Evolutionary conservation across 1,140 invertebrate genomes (phyloP).

Genomic region (Drosophila hydei): DNA sequence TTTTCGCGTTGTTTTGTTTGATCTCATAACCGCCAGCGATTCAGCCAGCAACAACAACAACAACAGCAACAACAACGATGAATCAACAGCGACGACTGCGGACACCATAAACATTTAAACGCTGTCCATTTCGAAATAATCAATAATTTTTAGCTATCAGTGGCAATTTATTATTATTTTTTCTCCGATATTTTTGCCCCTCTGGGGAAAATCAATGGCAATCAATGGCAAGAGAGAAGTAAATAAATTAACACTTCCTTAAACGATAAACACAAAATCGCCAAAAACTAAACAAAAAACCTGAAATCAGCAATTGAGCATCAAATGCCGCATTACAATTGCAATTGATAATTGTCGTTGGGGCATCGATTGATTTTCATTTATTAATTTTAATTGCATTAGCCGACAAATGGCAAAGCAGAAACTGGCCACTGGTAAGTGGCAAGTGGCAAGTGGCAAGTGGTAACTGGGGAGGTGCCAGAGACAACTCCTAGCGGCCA

Average conservation of each 20-base stretch:
- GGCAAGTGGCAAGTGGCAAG: constrained; percentile 12
- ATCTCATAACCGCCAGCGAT: constrained; percentile 81
- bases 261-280: constrained; percentile 71
- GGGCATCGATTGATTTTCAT: constrained; percentile 64
- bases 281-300: constrained; percentile 46
- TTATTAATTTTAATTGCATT: constrained; percentile 79
- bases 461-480: constrained; percentile 18
- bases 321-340: constrained; percentile 43
- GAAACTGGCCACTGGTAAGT: constrained; percentile 3
- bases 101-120: constrained; percentile 74
- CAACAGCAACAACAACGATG: constrained; percentile 31
- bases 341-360: constrained; percentile 47
- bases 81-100: constrained; percentile 40
- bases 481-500: constrained; percentile 53
- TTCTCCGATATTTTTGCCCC: constrained; percentile 35
- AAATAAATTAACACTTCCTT: constrained; percentile 83
- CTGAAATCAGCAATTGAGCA: constrained; percentile 28
- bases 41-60: constrained; percentile 47
- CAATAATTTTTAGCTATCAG: constrained; percentile 81
- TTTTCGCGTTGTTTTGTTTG: constrained; percentile 77
- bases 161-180: constrained; percentile 78
- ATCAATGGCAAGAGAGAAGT: constrained; percentile 36
- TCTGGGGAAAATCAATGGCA: constrained; percentile 10
- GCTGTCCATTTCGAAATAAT: constrained; percentile 82
- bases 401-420: constrained; percentile 32